phyloP scores from a whole-genome alignment of 2,888 invertebrate genomes.

The Eupithecia subfuscata region DNA sequence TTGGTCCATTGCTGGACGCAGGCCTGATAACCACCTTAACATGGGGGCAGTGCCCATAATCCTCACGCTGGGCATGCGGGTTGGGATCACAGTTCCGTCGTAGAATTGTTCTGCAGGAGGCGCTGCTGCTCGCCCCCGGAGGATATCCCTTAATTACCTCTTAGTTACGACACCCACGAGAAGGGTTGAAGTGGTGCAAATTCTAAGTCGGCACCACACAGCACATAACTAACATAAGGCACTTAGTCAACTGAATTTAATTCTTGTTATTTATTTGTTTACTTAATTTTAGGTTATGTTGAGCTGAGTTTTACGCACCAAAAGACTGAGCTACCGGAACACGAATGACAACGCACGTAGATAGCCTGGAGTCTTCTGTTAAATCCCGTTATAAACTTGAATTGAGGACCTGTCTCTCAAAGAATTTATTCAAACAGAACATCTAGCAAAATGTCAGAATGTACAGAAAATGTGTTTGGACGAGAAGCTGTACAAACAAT shows the following conservation, averaged over 20 bases:
- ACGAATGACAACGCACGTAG: not conserved
- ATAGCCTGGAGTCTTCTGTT: not conserved
- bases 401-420: not conserved
- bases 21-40: no score
- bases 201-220: no score
- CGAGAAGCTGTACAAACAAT: constrained; percentile 59
- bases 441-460: constrained; percentile 48
- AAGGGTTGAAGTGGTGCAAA: no score
- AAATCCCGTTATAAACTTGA: not conserved
- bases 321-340: not conserved
- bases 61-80: no score
- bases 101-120: no score
- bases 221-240: not conserved
- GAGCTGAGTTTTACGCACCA: not conserved
- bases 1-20: no score
- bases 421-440: not conserved
- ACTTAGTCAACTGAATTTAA: not conserved
- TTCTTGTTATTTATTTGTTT: not conserved
- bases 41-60: no score
- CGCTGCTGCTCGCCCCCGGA: no score
- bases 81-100: no score
- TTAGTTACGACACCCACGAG: no score
- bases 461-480: constrained; percentile 47
- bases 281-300: not conserved
- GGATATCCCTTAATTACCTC: no score